phyloP scores from a whole-genome alignment of 2,888 invertebrate species.

The Drosophila subsilvestris region DNA sequence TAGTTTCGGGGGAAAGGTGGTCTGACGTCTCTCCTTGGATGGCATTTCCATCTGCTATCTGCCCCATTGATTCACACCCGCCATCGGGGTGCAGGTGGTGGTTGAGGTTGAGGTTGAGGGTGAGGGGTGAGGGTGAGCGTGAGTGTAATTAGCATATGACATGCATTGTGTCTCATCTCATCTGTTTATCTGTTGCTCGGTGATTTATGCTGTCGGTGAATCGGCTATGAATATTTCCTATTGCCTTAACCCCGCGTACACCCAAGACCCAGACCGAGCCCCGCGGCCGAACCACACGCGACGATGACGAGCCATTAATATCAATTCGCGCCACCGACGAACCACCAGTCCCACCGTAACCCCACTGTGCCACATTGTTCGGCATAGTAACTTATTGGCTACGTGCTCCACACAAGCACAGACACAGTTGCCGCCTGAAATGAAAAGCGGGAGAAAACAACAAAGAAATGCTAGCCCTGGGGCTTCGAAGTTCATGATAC shows the following conservation, averaged over 20 bases:
- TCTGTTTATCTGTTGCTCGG: not conserved
- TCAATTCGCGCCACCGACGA: conserved; percentile 44
- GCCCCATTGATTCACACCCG: not conserved
- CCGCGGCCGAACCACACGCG: not conserved
- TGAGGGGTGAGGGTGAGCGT: not conserved
- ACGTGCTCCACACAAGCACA: conserved; percentile 43
- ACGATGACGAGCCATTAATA: conserved; percentile 42
- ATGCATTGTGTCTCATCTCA: conserved; percentile 2
- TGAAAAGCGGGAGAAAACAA: conserved; percentile 3
- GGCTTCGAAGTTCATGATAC: not conserved
- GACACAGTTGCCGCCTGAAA: conserved; percentile 8
- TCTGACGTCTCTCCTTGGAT: not conserved
- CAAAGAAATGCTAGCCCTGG: not conserved
- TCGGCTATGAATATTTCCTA: conserved; percentile 7
- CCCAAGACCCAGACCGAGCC: not conserved
- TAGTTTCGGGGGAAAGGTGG: too few species aligned
- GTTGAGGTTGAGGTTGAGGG: not conserved
- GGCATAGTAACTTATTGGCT: conserved; percentile 53
- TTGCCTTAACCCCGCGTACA: not conserved
- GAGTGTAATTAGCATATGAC: conserved; percentile 32
- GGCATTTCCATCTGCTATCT: not conserved
- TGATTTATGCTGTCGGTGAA: conserved; percentile 40
- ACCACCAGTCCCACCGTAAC: not conserved
- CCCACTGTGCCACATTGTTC: conserved; percentile 59
- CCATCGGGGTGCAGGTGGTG: not conserved